phyloP scores from a whole-genome alignment of 2,888 invertebrate species.

The Tenthredo amoena region DNA sequence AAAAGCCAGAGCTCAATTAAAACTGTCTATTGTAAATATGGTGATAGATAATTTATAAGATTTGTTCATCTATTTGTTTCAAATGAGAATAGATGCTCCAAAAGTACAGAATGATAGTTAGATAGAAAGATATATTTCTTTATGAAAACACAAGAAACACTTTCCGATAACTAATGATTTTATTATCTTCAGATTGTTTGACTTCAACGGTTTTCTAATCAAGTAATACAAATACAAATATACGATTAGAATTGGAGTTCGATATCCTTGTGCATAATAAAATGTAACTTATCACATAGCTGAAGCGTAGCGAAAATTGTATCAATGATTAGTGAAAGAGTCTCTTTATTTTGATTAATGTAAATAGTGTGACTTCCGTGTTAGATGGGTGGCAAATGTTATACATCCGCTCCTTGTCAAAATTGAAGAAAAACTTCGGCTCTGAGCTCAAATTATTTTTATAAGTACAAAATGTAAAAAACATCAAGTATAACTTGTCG shows the following conservation, averaged over 20 bases:
- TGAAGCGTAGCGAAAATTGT: neutral
- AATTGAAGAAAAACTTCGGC: neutral
- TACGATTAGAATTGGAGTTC: neutral
- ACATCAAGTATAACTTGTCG: neutral
- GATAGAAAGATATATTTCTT: neutral
- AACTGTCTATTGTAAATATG: conserved; percentile 74
- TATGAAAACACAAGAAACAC: neutral
- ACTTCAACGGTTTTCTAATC: neutral
- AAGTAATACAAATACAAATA: neutral
- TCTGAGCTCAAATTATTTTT: conserved; percentile 34
- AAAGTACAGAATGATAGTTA: neutral
- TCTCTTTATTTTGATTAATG: neutral
- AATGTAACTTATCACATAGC: neutral
- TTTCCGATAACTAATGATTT: neutral
- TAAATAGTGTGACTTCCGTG: neutral
- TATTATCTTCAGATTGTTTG: neutral
- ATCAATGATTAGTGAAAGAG: neutral
- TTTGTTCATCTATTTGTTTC: conserved; percentile 16
- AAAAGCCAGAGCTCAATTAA: conserved; percentile 73
- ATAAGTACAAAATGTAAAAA: neutral
- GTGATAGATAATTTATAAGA: conserved; percentile 74
- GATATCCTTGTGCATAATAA: conserved; percentile 1
- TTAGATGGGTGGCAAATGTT: neutral
- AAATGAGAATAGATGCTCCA: neutral
- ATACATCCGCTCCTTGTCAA: neutral